phyloP scores from a whole-genome alignment of 2,888 invertebrate species.

The Polydesmus complanatus region DNA sequence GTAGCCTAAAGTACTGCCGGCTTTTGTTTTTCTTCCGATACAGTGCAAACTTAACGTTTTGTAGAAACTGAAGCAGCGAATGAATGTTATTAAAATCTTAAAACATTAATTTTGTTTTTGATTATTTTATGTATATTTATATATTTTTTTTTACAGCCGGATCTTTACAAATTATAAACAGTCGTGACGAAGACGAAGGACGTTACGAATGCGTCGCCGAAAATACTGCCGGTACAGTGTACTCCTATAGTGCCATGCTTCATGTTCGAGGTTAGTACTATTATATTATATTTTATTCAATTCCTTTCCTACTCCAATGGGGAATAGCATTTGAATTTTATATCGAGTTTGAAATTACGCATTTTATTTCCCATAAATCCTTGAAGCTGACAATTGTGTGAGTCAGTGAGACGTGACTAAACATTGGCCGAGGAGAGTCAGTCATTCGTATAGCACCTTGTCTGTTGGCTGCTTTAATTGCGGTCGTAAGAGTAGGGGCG shows the following conservation, averaged over 20 bases:
- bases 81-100: too few species aligned
- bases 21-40: too few species aligned
- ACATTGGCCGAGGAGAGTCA: neutral
- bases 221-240: conserved; percentile 82
- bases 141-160: conserved; percentile 41
- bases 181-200: conserved; percentile 81
- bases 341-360: too few species aligned
- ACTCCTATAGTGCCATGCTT: conserved; percentile 68
- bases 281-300: neutral
- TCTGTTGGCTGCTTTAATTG: neutral
- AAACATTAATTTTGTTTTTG: too few species aligned
- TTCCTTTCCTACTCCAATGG: too few species aligned
- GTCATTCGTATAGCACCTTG: neutral
- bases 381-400: too few species aligned
- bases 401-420: neutral
- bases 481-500: neutral
- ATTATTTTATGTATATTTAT: conserved; percentile 12
- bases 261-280: conserved; percentile 75
- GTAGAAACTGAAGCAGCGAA: too few species aligned
- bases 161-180: conserved; percentile 73
- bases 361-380: too few species aligned
- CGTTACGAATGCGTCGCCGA: conserved; percentile 94
- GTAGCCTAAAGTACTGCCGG: too few species aligned
- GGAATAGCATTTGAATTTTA: too few species aligned
- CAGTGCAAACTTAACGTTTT: too few species aligned